A percentile compares a stretch with the other conserved stretches of the same genome.
Conservation (phyloP, 2,797 vertebrate genomes). For the Sebastes vulpes region DNA sequence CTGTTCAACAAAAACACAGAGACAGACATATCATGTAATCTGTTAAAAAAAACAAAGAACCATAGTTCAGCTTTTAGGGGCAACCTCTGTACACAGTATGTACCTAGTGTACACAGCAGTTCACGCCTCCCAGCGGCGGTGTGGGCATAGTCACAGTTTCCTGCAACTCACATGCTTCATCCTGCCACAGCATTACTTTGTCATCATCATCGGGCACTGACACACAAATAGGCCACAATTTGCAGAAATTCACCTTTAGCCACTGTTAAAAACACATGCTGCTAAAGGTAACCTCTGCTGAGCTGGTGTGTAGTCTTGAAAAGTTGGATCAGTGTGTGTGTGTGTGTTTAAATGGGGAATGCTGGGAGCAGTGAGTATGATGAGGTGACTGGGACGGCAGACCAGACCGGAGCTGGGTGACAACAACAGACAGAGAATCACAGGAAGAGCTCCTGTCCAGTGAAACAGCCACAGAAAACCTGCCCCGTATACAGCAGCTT, state of each 20-base stretch:
- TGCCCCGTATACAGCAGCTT: constrained; percentile 14
- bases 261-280: not conserved
- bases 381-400: constrained; percentile 47
- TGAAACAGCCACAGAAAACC: constrained; percentile 22
- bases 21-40: constrained; percentile 20
- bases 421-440: constrained; percentile 30
- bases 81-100: constrained; percentile 32
- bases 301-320: not conserved
- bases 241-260: constrained; percentile 25
- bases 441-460: constrained; percentile 15
- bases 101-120: not conserved
- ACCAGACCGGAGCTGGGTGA: constrained; percentile 61
- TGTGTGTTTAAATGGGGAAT: constrained; percentile 10
- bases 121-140: constrained; percentile 57
- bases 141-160: constrained; percentile 59
- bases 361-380: constrained; percentile 43
- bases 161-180: constrained; percentile 27
- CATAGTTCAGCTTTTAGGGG: constrained; percentile 48
- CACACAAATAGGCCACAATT: constrained; percentile 15
- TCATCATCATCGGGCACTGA: not conserved
- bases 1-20: constrained; percentile 15
- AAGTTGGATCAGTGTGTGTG: not conserved
- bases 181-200: constrained; percentile 8
- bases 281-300: constrained; percentile 15
- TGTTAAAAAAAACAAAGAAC: not conserved